Evolutionary conservation across 2,113 vertebrate species (phyloP).

Genomic region (Psettodes erumei): DNA sequence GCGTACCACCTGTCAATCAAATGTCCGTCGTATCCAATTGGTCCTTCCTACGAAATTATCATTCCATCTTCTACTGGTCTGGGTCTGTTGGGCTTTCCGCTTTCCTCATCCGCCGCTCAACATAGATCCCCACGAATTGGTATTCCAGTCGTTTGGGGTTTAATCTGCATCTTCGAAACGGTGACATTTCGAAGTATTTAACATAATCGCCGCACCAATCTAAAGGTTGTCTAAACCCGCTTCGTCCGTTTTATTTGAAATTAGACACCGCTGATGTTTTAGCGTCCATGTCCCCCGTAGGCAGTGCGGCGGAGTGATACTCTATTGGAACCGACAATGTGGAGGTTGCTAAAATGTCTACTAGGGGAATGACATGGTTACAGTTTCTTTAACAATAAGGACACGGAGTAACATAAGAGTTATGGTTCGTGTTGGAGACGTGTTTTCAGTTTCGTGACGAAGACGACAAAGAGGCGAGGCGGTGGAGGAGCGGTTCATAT

Average conservation of each 20-base stretch:
- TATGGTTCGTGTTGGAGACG: slow-evolving; percentile 57
- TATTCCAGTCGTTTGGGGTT: neutral
- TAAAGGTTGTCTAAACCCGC: neutral
- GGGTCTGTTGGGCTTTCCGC: slow-evolving; percentile 57
- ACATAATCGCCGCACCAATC: neutral
- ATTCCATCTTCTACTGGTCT: slow-evolving; percentile 80
- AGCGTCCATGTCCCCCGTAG: slow-evolving; percentile 75
- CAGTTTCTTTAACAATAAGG: slow-evolving; percentile 69
- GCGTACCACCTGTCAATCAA: slow-evolving; percentile 68
- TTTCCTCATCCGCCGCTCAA: slow-evolving; percentile 84
- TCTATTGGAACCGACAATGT: slow-evolving; percentile 83
- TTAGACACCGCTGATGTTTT: slow-evolving; percentile 78
- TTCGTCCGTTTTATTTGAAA: slow-evolving; percentile 64
- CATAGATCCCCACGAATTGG: slow-evolving; percentile 81
- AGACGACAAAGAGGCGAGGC: slow-evolving; percentile 37
- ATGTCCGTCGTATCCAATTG: slow-evolving; percentile 72
- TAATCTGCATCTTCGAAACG: neutral
- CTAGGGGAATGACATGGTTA: slow-evolving; percentile 84
- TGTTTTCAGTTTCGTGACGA: slow-evolving; percentile 61
- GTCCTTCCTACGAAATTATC: slow-evolving; percentile 78
- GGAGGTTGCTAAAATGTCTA: slow-evolving; percentile 88
- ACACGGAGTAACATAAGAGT: slow-evolving; percentile 57
- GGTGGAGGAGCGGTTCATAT: slow-evolving; percentile 55
- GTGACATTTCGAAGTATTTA: neutral
- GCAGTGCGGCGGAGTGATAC: slow-evolving; percentile 82